These are phyloP conservation scores for Pipistrellus nathusii DNA, from an alignment of 2,797 vertebrate genomes.

Conservation along the genomic window DNA sequence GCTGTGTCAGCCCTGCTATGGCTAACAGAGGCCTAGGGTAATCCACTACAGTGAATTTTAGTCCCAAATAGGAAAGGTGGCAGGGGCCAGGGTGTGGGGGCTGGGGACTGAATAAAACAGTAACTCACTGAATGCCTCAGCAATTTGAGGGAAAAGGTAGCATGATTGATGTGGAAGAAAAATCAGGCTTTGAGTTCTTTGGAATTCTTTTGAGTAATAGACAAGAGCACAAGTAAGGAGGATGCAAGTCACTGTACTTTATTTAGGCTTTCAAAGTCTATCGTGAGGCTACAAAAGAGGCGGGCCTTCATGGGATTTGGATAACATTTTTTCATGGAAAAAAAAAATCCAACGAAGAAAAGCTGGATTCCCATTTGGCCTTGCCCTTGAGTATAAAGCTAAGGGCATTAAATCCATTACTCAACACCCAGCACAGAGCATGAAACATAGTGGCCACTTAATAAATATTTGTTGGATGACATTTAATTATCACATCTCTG, in stretches of 20 bases:
- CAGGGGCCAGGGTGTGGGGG: accelerated
- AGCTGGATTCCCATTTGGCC: background rate
- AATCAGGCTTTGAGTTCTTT: slow-evolving; percentile 4
- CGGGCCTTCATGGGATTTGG: background rate
- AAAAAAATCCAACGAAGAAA: background rate
- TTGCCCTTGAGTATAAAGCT: slow-evolving; percentile 43
- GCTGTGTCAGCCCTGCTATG: background rate
- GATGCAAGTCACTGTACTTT: background rate
- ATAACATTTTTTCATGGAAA: background rate
- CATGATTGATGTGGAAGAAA: slow-evolving; percentile 12
- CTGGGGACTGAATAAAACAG: background rate
- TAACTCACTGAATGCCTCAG: slow-evolving; percentile 12
- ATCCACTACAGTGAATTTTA: slow-evolving; percentile 8
- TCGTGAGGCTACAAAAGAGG: background rate
- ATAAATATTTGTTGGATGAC: slow-evolving; percentile 32
- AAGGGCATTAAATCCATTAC: slow-evolving; percentile 1
- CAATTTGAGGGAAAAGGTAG: slow-evolving; percentile 21
- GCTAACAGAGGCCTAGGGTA: background rate
- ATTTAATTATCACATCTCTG: slow-evolving; percentile 40
- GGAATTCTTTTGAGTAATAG: slow-evolving; percentile 1
- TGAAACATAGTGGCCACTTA: background rate
- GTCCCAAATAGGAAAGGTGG: background rate
- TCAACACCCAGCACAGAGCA: background rate
- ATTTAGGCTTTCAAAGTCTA: slow-evolving; percentile 56
- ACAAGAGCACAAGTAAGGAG: background rate